These are phyloP conservation scores for Galeopsomyia nigrocyanea DNA, from an alignment of 2,888 invertebrate genomes.

Conservation along the genomic window DNA sequence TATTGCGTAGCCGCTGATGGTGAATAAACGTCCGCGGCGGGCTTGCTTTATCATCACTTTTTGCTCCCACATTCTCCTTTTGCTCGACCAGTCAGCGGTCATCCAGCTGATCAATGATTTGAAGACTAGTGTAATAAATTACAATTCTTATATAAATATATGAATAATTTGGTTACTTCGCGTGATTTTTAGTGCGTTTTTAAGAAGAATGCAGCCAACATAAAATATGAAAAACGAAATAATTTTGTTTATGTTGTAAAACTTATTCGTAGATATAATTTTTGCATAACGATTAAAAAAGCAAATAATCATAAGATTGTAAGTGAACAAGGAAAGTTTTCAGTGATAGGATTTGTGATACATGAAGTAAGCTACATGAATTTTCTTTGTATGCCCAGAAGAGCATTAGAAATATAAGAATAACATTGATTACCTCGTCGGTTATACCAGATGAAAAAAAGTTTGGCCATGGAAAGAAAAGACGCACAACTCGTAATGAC, in stretches of 20 bases:
- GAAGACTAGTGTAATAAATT: conserved; percentile 3
- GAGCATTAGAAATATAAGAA: not conserved
- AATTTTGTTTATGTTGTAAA: too few species aligned
- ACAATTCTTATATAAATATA: not conserved
- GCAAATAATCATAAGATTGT: too few species aligned
- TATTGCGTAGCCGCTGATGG: not conserved
- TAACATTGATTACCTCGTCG: not conserved
- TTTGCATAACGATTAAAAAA: too few species aligned
- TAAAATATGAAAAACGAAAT: too few species aligned
- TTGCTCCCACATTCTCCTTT: not conserved
- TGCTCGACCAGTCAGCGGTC: conserved; percentile 2
- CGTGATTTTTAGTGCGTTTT: too few species aligned
- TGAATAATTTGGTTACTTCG: too few species aligned
- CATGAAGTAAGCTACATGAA: too few species aligned
- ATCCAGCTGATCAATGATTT: conserved; percentile 9
- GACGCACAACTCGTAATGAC: not conserved
- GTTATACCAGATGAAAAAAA: conserved; percentile 3
- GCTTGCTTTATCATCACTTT: not conserved
- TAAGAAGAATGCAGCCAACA: too few species aligned
- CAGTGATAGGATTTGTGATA: too few species aligned
- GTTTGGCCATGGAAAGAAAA: not conserved
- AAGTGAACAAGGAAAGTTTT: too few species aligned
- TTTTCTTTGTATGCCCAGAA: too few species aligned
- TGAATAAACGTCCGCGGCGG: not conserved
- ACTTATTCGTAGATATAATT: too few species aligned